A percentile compares a stretch with the other conserved stretches of the same genome.
Evolutionary conservation across 2,113 vertebrate species (phyloP).

Genomic region (Theropithecus gelada): DNA sequence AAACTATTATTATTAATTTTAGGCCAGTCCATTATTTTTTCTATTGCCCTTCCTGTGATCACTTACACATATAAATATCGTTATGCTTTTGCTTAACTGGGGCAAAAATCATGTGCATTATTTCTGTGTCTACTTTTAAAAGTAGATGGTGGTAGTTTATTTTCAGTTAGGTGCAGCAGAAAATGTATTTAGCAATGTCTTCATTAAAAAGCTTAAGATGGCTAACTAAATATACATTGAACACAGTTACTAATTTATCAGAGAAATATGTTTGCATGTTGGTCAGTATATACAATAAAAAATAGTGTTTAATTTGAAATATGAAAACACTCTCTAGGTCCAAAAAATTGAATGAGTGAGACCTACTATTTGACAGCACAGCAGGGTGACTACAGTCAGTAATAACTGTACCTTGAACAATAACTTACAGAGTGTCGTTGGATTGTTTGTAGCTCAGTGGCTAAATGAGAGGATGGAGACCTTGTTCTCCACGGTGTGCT

Average conservation of each 20-base stretch:
- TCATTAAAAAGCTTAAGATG: neutral
- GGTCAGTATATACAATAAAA: neutral
- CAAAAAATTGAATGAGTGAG: no score
- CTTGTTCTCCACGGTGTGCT: no score
- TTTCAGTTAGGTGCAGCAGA: neutral
- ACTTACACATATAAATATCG: neutral
- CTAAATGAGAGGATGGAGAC: no score
- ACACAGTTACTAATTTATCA: neutral
- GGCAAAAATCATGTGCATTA: neutral
- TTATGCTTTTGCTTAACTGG: neutral
- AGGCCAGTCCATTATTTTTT: neutral
- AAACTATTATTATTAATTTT: neutral
- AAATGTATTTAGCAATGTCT: neutral
- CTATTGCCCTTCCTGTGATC: fast-evolving
- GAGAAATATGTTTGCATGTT: no score
- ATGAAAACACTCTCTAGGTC: no score
- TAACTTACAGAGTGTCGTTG: no score
- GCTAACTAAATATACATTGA: neutral
- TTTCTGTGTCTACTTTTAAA: neutral
- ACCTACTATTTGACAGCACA: no score
- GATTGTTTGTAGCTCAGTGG: no score
- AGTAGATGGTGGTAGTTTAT: neutral
- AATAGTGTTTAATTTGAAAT: neutral
- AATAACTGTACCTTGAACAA: no score
- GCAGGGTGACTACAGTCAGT: no score